Evolutionary conservation across 2,113 vertebrate genomes (phyloP), one percentile per base, ranked within the genome.

Genomic region (Esox niger): DNA sequence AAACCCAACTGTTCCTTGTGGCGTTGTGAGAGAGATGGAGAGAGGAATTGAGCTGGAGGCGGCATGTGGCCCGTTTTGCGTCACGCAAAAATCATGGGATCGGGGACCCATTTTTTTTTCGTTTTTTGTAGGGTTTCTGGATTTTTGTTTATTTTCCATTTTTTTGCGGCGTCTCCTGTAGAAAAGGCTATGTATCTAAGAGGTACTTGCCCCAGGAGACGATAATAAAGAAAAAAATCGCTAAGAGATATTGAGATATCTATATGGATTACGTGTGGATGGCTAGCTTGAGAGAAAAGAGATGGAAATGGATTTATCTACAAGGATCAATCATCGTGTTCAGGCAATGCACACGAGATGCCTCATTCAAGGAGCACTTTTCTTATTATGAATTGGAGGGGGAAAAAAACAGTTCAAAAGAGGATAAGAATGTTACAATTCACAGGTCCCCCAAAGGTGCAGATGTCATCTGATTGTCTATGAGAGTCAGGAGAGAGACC

Each of bases 361-460:
- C 87, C 88, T 91, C 83, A 78, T 79, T 84, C 84, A 81, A 88
- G 89, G 88, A 90, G 90, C 89, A 88, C 90, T 89, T 91, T 91
- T 84, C 83, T 79, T 84, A 71, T 85, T 87, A 83, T 74, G 79
- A 86, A 81, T 82, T 77, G 76, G 79, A 70, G 77, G 72, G 77
- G 72, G 68, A 68, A 4, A 54, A 32, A 66, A 69, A 71, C 11
- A 52, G 67, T 64, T 70, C 5, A 69, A 71, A 77, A 75, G 71
- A 74, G 66, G 75, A 72, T 77, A 70, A 75, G n/a, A 86, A 80
- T 84, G 80, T 84, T 83, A 64, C 78, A 76, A 43, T 69, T 74
- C 29, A 60, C 64, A 74, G 74, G 62, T 74, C 63, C 73, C 38
- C 71, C 69, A 30, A n/a, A 62, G 75, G 77, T 87, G 73, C 73